Conservation (phyloP, 1,140 invertebrate species). For the Megalonaias nervosa region DNA sequence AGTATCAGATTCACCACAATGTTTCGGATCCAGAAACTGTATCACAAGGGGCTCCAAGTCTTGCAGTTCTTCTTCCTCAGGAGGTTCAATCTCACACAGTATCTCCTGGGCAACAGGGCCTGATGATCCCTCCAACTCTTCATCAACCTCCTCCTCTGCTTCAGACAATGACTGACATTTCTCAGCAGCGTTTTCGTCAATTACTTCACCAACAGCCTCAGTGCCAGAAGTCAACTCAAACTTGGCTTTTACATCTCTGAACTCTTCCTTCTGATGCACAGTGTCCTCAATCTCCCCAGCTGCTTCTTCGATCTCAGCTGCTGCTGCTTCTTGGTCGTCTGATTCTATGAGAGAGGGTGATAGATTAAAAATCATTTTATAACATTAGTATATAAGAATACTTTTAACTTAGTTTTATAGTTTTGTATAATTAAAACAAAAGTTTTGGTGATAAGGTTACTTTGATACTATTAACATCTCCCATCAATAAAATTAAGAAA, state of each 20-base stretch:
- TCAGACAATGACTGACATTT: not conserved
- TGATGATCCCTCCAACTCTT: conserved; percentile 16
- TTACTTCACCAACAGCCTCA: conserved; percentile 8
- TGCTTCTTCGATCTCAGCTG: conserved; percentile 15
- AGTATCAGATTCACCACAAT: conserved; percentile 5
- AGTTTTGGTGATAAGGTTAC: no score
- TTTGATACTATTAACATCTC: no score
- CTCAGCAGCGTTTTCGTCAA: not conserved
- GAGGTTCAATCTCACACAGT: conserved; percentile 25
- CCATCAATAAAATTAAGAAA: no score
- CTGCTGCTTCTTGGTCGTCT: conserved; percentile 3
- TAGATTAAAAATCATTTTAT: no score
- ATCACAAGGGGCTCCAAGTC: conserved; percentile 18
- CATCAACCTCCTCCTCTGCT: conserved; percentile 20
- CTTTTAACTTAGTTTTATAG: no score
- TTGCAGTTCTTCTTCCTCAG: conserved; percentile 30
- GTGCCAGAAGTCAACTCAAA: not conserved
- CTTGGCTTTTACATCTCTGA: conserved; percentile 11
- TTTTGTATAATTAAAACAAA: no score
- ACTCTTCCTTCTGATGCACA: conserved; percentile 15
- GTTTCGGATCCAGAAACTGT: not conserved
- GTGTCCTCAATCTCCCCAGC: conserved; percentile 16
- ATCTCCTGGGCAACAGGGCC: not conserved
- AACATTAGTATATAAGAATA: no score
- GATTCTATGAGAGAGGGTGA: no score